These are phyloP conservation scores for Sclerurus mexicanus DNA, from an alignment of 2,113 vertebrate genomes.

Conservation along the genomic window DNA sequence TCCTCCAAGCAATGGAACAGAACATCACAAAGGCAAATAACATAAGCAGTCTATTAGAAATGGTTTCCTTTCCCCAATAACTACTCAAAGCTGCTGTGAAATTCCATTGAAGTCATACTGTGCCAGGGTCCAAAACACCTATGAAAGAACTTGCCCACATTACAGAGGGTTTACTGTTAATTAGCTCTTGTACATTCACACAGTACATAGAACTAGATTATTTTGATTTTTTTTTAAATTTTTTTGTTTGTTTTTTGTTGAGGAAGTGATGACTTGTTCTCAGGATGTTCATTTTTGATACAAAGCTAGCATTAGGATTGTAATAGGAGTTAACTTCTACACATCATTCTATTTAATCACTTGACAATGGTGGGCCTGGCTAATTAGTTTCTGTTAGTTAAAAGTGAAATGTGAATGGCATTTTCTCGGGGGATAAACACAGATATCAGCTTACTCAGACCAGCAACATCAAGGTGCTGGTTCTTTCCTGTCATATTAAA, in stretches of 20 bases:
- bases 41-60: slow-evolving; percentile 51
- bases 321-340: slow-evolving; percentile 66
- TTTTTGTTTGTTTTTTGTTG: too few relatives aligned
- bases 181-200: slow-evolving; percentile 57
- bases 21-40: slow-evolving; percentile 35
- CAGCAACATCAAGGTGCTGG: not conserved
- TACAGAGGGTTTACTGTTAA: slow-evolving; percentile 63
- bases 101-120: slow-evolving; percentile 49
- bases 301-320: slow-evolving; percentile 33
- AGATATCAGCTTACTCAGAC: not conserved
- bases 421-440: slow-evolving; percentile 18
- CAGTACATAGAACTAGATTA: slow-evolving; percentile 16
- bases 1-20: slow-evolving; percentile 5
- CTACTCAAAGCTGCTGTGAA: slow-evolving; percentile 45
- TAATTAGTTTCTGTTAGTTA: slow-evolving; percentile 71
- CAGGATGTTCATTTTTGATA: slow-evolving; percentile 53
- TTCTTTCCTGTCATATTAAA: not conserved
- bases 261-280: slow-evolving; percentile 61
- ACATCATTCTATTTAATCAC: slow-evolving; percentile 44
- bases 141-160: slow-evolving; percentile 46
- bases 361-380: slow-evolving; percentile 47
- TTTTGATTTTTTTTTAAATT: not conserved
- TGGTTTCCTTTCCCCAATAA: slow-evolving; percentile 46
- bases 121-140: slow-evolving; percentile 49
- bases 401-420: slow-evolving; percentile 41